These are phyloP conservation scores for Adrianichthys oophorus DNA, from an alignment of 2,797 vertebrate species.

Conservation along the genomic window DNA sequence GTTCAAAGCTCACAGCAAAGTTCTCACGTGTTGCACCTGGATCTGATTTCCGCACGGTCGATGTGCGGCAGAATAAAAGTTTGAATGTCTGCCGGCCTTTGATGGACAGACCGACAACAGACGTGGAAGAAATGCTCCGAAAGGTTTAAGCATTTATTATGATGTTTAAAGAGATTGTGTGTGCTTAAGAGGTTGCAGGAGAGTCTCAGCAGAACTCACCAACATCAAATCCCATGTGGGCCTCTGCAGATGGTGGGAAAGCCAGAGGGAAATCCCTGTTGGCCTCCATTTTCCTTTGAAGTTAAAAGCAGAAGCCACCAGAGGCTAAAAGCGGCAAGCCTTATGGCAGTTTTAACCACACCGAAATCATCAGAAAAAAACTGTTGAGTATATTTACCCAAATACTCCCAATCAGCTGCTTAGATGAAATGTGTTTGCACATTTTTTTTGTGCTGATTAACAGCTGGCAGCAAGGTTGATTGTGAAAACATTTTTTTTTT, in stretches of 20 bases:
- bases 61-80: too few species aligned
- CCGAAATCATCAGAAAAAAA: constrained; percentile 42
- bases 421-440: constrained; percentile 26
- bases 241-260: constrained; percentile 73
- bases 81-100: too few species aligned
- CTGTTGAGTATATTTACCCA: constrained; percentile 29
- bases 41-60: constrained; percentile 13
- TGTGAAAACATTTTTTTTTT: too few species aligned
- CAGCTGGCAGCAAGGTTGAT: too few species aligned
- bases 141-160: constrained; percentile 3
- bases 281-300: constrained; percentile 62
- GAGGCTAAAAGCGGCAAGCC: constrained; percentile 39
- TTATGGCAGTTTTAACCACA: constrained; percentile 33
- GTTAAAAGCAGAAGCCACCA: constrained; percentile 49
- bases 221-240: constrained; percentile 51
- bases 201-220: constrained; percentile 49
- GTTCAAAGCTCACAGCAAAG: constrained; percentile 22
- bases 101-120: too few species aligned
- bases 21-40: constrained; percentile 40
- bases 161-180: not conserved
- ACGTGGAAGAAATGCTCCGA: too few species aligned
- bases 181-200: constrained; percentile 10
- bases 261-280: constrained; percentile 66
- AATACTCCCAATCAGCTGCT: constrained; percentile 13
- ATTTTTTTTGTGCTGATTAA: constrained; percentile 3